A percentile compares a stretch with the other conserved stretches of the same genome.
phyloP scores from a whole-genome alignment of 2,888 invertebrate species.

The Drosophila histrio region DNA sequence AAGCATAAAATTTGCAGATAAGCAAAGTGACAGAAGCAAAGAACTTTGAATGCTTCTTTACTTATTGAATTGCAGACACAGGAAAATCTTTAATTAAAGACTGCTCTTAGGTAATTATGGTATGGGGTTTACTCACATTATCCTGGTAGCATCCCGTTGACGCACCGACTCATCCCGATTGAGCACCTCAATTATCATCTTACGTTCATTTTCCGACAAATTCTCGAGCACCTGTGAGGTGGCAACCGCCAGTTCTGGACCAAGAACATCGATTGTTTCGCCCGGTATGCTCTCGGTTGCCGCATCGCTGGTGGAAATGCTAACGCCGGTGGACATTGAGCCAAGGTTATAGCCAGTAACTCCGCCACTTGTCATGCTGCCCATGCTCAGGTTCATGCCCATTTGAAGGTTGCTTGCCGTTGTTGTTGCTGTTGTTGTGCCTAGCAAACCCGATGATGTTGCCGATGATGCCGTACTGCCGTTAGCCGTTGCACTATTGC shows the following conservation, averaged over 20 bases:
- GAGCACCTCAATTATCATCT: constrained; percentile 86
- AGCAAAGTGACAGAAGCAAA: background rate
- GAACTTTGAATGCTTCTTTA: background rate
- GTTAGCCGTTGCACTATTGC: constrained; percentile 26
- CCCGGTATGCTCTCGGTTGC: constrained; percentile 73
- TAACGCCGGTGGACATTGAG: constrained; percentile 37
- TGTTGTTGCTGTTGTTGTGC: background rate
- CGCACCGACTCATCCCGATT: constrained; percentile 85
- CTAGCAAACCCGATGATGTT: background rate
- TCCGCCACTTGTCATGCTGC: constrained; percentile 36
- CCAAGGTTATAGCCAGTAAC: constrained; percentile 40
- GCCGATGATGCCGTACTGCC: constrained; percentile 26
- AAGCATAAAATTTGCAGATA: background rate
- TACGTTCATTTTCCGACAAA: constrained; percentile 84
- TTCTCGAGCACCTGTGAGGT: constrained; percentile 83
- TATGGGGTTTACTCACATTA: constrained; percentile 85
- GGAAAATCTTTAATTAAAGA: constrained; percentile 1
- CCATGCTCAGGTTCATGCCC: constrained; percentile 47
- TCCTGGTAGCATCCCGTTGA: constrained; percentile 85
- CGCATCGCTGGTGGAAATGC: constrained; percentile 59
- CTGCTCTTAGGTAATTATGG: background rate
- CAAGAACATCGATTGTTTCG: constrained; percentile 81
- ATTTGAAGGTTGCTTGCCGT: constrained; percentile 43
- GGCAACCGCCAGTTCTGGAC: constrained; percentile 82
- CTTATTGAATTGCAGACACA: background rate